Base-by-base conservation (phyloP, 2,888 invertebrate species). In the Campoplex nolae region DNA sequence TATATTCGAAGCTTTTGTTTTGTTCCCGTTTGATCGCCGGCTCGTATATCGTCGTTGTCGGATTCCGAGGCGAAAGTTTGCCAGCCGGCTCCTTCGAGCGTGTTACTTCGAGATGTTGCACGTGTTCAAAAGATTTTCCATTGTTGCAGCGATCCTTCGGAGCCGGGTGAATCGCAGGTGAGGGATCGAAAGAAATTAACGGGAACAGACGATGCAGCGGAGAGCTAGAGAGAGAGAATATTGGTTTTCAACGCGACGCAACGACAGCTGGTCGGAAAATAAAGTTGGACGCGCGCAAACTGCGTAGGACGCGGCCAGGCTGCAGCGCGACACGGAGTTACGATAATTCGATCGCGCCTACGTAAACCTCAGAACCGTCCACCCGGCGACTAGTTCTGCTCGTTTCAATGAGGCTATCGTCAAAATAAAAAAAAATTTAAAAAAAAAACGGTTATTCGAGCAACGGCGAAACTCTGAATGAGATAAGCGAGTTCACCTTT, bases 1-100 rank as follows among this genome's bases (percentile, higher is more conserved):
- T 18, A 77, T 62, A 77, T 62, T 42, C 45, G 79, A 74, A 74
- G 67, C 42, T 73, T 78, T 70, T 32, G 42, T 67, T 67, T 73
- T 56, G 11, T 78, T 58, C 48, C 18, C 9, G 7, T 48, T 51
- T 38, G 6, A 32, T 62, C 32, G 16, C 28, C 32, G 32, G 51
- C 51, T 51, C 51, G 51, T 51, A 51, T 62, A 62, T 62, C 62
- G 16, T 62, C 62, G 62, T 62, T 62, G 32, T 62, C 62, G 13
- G 18, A 32, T 18, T 58, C 28, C 28, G 6, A 32, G 32, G 32
- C 62, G 16, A 62, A 62, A 62, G 32, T 62, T 62, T 32, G 32
- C 62, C 32, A 62, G 32, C 32, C 62, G 16, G 62, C 0, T 62
- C 58, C 58, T 28, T 62, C 32, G 58, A 58, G 1, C 58, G 32